Percentiles rank a stretch among this genome's conserved stretches.
Conservation (phyloP, 2,888 invertebrate species). For the Apamea sordens region DNA sequence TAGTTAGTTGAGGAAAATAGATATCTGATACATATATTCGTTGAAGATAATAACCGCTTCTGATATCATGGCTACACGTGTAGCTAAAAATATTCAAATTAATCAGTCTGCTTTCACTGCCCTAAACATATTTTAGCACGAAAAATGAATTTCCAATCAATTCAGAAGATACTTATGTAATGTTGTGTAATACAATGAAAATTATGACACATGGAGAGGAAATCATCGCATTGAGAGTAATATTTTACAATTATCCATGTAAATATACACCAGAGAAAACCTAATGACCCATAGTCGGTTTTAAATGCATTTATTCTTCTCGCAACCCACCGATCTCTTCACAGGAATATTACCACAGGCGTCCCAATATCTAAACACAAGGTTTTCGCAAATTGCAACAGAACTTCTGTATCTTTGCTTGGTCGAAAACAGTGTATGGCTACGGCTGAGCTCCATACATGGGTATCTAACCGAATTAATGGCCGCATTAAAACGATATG, state of each 20-base stretch:
- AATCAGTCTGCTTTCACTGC: slow-evolving; percentile 15
- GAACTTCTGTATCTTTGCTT: slow-evolving; percentile 2
- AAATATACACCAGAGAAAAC: not conserved
- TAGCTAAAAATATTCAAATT: slow-evolving; percentile 18
- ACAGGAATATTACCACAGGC: not conserved
- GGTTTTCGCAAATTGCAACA: slow-evolving; percentile 11
- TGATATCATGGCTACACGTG: slow-evolving; percentile 23
- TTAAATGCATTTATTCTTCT: not conserved
- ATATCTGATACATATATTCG: slow-evolving; percentile 9
- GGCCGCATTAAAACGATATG: not conserved
- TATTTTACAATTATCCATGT: not conserved
- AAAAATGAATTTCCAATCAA: not conserved
- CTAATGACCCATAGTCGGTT: not conserved
- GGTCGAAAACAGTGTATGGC: not conserved
- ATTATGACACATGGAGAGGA: slow-evolving; percentile 28
- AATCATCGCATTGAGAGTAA: slow-evolving; percentile 11
- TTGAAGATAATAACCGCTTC: slow-evolving; percentile 21
- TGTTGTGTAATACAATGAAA: slow-evolving; percentile 26
- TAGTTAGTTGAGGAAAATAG: slow-evolving; percentile 12
- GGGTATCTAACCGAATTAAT: not conserved
- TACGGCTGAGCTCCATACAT: not conserved
- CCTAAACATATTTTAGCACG: slow-evolving; percentile 15
- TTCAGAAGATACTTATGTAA: slow-evolving; percentile 10
- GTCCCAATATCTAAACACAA: not conserved
- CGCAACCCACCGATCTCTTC: not conserved